Conservation (phyloP, 1,140 invertebrate species). For the Meloidogyne floridensis region DNA sequence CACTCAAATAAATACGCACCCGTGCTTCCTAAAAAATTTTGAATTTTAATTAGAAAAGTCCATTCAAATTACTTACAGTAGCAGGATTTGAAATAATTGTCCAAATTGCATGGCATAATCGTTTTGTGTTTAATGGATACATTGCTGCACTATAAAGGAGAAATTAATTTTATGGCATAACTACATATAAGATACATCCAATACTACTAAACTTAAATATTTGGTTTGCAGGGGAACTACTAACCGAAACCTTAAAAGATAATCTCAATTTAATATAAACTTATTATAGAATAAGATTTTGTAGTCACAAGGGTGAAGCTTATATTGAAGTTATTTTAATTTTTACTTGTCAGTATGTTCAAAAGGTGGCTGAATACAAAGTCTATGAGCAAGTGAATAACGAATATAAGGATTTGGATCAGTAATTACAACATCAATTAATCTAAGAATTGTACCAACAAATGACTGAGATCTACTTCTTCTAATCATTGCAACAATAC, state of each 20-base stretch:
- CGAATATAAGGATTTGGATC: conserved; percentile 36
- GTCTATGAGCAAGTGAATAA: conserved; percentile 16
- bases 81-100: conserved; percentile 29
- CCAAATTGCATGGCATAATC: conserved; percentile 31
- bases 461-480: conserved; percentile 17
- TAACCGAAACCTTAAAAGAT: too few relatives aligned
- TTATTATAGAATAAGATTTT: too few relatives aligned
- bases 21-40: conserved; percentile 34
- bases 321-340: too few relatives aligned
- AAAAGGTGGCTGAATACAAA: conserved; percentile 35
- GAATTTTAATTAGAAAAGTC: background rate
- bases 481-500: conserved; percentile 33
- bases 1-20: conserved; percentile 34
- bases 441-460: conserved; percentile 29
- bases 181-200: too few relatives aligned
- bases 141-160: conserved; percentile 8
- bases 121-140: conserved; percentile 35
- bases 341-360: conserved; percentile 18
- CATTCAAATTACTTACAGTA: conserved; percentile 4
- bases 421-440: conserved; percentile 29
- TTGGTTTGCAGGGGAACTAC: too few relatives aligned
- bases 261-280: too few relatives aligned
- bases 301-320: too few relatives aligned
- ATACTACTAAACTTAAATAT: too few relatives aligned
- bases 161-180: too few relatives aligned